Percentiles rank a stretch among this genome's conserved stretches.
These are phyloP conservation scores for Entosphenus tridentatus DNA, from an alignment of 2,113 vertebrate genomes.

Conservation along the genomic window DNA sequence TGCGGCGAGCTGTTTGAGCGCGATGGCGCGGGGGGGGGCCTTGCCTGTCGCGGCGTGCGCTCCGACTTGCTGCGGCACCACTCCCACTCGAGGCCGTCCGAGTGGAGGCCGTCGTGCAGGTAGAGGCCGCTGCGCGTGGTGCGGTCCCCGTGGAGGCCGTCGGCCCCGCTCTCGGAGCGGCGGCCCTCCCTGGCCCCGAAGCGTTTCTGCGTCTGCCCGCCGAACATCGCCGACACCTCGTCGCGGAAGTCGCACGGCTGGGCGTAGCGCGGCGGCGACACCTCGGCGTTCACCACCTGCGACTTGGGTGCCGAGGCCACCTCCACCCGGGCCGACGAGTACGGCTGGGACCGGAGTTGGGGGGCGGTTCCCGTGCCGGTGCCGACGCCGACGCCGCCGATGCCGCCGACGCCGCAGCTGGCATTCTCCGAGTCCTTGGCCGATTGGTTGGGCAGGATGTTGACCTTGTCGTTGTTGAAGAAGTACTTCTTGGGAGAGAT, in stretches of 20 bases:
- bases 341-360: too few relatives aligned
- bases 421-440: too few relatives aligned
- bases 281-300: too few relatives aligned
- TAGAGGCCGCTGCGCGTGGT: constrained; percentile 38
- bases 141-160: neutral
- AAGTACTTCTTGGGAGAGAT: constrained; percentile 20
- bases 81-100: constrained; percentile 67
- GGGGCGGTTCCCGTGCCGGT: too few relatives aligned
- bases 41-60: constrained; percentile 73
- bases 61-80: constrained; percentile 91
- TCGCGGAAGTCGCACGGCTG: constrained; percentile 2
- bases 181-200: constrained; percentile 1
- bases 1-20: too few relatives aligned
- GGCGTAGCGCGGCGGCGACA: too few relatives aligned
- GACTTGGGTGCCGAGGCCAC: too few relatives aligned
- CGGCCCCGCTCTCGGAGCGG: neutral
- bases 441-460: too few relatives aligned
- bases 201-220: neutral
- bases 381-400: too few relatives aligned
- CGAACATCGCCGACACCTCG: constrained; percentile 4
- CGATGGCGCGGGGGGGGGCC: too few relatives aligned
- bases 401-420: too few relatives aligned
- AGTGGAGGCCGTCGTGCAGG: constrained; percentile 41
- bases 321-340: too few relatives aligned
- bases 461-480: constrained; percentile 9